Evolutionary conservation across 2,888 invertebrate species (phyloP).

Genomic region (Cryptus armator): DNA sequence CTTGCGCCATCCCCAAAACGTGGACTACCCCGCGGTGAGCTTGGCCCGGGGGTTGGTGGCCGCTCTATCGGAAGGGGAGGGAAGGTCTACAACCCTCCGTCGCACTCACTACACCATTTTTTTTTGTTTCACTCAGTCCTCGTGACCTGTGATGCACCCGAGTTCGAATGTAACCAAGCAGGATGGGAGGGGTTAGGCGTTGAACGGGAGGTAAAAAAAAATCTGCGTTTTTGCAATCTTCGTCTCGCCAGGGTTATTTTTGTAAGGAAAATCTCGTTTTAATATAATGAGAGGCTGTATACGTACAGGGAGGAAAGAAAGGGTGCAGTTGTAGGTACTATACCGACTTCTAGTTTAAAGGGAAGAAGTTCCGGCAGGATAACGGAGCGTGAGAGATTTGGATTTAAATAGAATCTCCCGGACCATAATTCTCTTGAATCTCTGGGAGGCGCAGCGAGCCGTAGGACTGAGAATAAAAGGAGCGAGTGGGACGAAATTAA

Average conservation of each 20-base stretch:
- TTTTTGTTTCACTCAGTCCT: slow-evolving; percentile 42
- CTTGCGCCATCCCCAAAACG: slow-evolving; percentile 73
- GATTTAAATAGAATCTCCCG: slow-evolving; percentile 53
- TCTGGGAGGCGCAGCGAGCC: slow-evolving; percentile 1
- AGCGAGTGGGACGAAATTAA: slow-evolving; percentile 5
- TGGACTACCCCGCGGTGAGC: slow-evolving; percentile 71
- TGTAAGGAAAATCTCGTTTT: background rate
- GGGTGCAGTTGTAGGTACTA: background rate
- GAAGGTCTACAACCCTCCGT: slow-evolving; percentile 45
- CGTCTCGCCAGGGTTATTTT: background rate
- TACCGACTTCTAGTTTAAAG: background rate
- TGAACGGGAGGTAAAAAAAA: background rate
- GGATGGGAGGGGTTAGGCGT: slow-evolving; percentile 19
- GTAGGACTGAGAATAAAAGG: slow-evolving; percentile 23
- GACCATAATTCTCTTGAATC: slow-evolving; percentile 38
- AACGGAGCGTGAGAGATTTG: slow-evolving; percentile 43
- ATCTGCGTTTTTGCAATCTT: slow-evolving; percentile 43
- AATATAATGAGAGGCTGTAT: background rate
- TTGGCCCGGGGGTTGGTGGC: slow-evolving; percentile 75
- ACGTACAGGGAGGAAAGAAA: background rate
- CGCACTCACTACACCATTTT: slow-evolving; percentile 48
- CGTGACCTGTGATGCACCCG: slow-evolving; percentile 30
- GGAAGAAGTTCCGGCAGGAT: slow-evolving; percentile 27
- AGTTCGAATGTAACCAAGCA: slow-evolving; percentile 21
- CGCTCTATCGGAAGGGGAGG: slow-evolving; percentile 60